phyloP scores from a whole-genome alignment of 2,113 vertebrate species.

The Pseudopipra pipra region DNA sequence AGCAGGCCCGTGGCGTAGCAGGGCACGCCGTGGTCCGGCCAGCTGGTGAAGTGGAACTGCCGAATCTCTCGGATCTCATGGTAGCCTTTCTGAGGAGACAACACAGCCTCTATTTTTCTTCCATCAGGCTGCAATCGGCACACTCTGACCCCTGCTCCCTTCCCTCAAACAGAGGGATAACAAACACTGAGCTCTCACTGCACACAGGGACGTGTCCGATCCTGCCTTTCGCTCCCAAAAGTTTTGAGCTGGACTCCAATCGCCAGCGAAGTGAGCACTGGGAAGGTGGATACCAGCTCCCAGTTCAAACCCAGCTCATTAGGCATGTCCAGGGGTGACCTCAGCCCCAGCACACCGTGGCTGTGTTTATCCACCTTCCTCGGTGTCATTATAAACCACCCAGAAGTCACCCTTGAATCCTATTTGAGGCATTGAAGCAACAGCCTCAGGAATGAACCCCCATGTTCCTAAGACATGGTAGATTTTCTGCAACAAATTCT shows the following conservation, averaged over 20 bases:
- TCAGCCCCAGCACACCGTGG: not conserved
- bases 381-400: not conserved
- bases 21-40: conserved; percentile 96
- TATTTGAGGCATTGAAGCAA: not conserved
- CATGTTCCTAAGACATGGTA: rapidly evolving
- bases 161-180: rapidly evolving
- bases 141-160: not conserved
- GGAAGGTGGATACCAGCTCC: not conserved
- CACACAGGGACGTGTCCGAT: rapidly evolving
- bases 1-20: conserved; percentile 94
- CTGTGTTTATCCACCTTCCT: not conserved
- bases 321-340: not conserved
- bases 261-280: not conserved
- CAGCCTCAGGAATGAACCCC: not conserved
- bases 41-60: conserved; percentile 98
- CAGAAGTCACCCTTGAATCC: not conserved
- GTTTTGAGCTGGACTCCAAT: not conserved
- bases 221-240: rapidly evolving
- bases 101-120: conserved; percentile 31
- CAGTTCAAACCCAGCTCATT: not conserved
- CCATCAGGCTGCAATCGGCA: not conserved
- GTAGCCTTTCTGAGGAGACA: conserved; percentile 91
- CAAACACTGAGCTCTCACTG: rapidly evolving
- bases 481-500: not conserved
- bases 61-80: conserved; percentile 96